Conservation (phyloP, 2,888 invertebrate genomes). For the Synanthedon vespiformis region DNA sequence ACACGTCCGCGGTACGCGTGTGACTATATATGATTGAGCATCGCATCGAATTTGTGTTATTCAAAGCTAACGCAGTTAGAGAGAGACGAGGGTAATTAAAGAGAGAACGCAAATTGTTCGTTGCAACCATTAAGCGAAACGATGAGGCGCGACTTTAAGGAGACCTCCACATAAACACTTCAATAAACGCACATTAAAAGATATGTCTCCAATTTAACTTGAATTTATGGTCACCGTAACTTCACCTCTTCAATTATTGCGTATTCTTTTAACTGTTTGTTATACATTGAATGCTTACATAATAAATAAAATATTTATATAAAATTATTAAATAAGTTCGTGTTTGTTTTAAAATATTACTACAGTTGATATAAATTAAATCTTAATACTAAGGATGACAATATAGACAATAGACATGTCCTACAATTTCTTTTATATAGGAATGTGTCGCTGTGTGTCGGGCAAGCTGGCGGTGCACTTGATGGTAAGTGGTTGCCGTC, state of each 20-base stretch:
- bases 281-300: constrained; percentile 7
- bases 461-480: too few species aligned
- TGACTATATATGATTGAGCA: neutral
- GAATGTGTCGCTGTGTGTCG: too few species aligned
- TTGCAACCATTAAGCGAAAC: constrained; percentile 25
- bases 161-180: constrained; percentile 51
- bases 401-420: too few species aligned
- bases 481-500: too few species aligned
- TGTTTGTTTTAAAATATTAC: too few species aligned
- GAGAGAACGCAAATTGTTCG: constrained; percentile 17
- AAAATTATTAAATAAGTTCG: too few species aligned
- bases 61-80: too few species aligned
- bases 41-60: neutral
- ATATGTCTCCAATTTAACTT: constrained; percentile 62
- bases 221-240: constrained; percentile 59
- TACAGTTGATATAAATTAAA: too few species aligned
- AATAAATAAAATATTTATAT: too few species aligned
- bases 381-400: too few species aligned
- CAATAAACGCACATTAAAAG: constrained; percentile 61
- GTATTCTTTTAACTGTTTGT: neutral
- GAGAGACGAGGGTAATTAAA: neutral
- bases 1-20: neutral
- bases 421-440: too few species aligned
- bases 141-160: constrained; percentile 28
- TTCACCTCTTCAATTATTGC: constrained; percentile 14